phyloP scores from a whole-genome alignment of 2,797 vertebrate genomes.

The Sebastes taczanowskii region DNA sequence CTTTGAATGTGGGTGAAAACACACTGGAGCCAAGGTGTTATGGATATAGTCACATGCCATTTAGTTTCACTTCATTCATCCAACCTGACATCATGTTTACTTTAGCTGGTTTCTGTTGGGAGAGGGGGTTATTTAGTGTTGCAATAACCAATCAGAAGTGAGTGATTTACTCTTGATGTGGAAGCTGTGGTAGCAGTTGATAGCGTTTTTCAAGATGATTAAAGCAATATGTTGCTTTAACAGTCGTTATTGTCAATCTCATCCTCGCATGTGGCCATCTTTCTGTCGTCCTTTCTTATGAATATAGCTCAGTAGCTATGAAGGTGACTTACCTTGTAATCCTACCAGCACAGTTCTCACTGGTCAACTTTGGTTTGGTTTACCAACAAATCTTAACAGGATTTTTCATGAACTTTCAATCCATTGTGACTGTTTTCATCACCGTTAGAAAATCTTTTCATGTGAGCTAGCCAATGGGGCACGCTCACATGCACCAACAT shows the following conservation, averaged over 20 bases:
- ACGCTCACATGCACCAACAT: too few relatives aligned
- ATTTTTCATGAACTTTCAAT: neutral
- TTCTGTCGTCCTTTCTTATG: neutral
- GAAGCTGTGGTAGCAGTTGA: too few relatives aligned
- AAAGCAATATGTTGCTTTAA: neutral
- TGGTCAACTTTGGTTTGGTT: too few relatives aligned
- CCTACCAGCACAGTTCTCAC: neutral
- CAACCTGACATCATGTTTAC: neutral
- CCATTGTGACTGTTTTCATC: neutral
- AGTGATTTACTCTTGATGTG: neutral
- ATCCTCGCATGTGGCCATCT: neutral
- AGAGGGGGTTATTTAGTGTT: neutral
- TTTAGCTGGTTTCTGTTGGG: neutral
- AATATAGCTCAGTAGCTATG: neutral
- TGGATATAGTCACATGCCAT: neutral
- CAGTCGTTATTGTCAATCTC: neutral
- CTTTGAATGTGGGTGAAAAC: neutral
- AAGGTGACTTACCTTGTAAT: neutral
- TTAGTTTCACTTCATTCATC: neutral
- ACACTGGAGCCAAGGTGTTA: neutral
- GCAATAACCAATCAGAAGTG: neutral
- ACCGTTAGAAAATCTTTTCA: too few relatives aligned
- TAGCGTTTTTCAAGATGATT: neutral
- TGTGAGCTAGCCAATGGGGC: too few relatives aligned
- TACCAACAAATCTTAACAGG: fast-evolving